Evolutionary conservation across 2,888 invertebrate genomes (phyloP).

Genomic region (Pollenia griseotomentosa): DNA sequence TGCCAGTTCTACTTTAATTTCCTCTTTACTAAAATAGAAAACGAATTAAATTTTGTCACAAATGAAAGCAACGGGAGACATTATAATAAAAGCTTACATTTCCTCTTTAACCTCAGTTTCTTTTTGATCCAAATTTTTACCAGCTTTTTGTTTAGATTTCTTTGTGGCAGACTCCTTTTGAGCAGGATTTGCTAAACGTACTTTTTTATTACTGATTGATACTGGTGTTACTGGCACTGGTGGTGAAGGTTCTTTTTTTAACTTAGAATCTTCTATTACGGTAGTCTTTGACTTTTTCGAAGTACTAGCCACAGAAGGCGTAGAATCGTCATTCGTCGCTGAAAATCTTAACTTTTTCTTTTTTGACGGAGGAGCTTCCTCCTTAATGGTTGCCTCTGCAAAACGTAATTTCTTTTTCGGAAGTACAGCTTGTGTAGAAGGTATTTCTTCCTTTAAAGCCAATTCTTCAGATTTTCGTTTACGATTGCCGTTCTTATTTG

Average conservation of each 20-base stretch:
- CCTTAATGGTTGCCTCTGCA: slow-evolving; percentile 34
- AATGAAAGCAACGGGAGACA: background rate
- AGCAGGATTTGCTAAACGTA: slow-evolving; percentile 69
- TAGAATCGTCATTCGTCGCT: background rate
- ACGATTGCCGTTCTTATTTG: slow-evolving; percentile 75
- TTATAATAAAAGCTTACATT: slow-evolving; percentile 76
- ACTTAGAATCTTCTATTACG: slow-evolving; percentile 12
- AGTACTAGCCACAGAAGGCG: background rate
- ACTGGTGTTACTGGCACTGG: slow-evolving; percentile 13
- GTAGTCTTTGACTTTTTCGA: slow-evolving; percentile 43
- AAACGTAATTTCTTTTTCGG: slow-evolving; percentile 58
- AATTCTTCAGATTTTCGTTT: slow-evolving; percentile 78
- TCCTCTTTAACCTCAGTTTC: slow-evolving; percentile 76
- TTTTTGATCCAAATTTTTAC: slow-evolving; percentile 60
- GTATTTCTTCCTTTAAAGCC: slow-evolving; percentile 35
- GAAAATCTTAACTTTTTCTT: slow-evolving; percentile 58
- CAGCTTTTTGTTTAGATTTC: slow-evolving; percentile 62
- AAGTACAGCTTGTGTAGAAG: background rate
- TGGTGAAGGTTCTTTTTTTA: slow-evolving; percentile 68
- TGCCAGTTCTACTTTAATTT: slow-evolving; percentile 72
- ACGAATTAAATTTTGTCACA: background rate
- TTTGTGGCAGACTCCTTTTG: slow-evolving; percentile 63
- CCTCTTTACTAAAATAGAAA: slow-evolving; percentile 78
- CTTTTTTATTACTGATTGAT: slow-evolving; percentile 76
- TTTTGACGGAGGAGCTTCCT: slow-evolving; percentile 50